phyloP scores from a whole-genome alignment of 2,888 invertebrate genomes.

The Agrilus biguttatus region DNA sequence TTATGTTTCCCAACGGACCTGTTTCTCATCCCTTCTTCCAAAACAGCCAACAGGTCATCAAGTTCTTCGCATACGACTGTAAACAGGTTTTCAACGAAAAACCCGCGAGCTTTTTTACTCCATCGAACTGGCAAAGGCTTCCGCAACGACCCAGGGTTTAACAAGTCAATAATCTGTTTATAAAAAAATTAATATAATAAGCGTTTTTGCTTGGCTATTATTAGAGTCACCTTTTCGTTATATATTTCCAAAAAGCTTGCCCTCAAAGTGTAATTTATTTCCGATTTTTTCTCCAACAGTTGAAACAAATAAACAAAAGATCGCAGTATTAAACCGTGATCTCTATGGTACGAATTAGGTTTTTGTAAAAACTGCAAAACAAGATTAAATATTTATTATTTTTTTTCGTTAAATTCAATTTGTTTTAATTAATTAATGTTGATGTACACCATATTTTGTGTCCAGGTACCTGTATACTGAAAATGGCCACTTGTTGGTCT shows the following conservation, averaged over 20 bases:
- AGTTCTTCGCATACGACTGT: constrained; percentile 87
- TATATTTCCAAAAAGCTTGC: constrained; percentile 94
- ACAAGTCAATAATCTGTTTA: constrained; percentile 74
- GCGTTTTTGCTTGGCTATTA: background rate
- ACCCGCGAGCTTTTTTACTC: constrained; percentile 85
- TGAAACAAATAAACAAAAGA: constrained; percentile 83
- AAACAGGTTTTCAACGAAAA: constrained; percentile 93
- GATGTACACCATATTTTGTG: no score
- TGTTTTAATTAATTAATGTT: no score
- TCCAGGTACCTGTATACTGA: no score
- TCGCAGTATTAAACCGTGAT: constrained; percentile 79
- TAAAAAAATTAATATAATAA: background rate
- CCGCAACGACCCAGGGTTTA: constrained; percentile 72
- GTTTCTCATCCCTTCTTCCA: constrained; percentile 91
- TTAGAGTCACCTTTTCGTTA: constrained; percentile 73
- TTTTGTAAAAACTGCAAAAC: constrained; percentile 25
- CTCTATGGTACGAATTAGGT: constrained; percentile 39
- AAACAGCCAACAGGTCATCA: constrained; percentile 81
- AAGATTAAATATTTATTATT: background rate
- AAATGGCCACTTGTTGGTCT: no score
- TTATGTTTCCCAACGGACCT: constrained; percentile 80
- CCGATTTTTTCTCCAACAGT: constrained; percentile 60
- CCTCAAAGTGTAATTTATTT: constrained; percentile 69
- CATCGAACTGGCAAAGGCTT: constrained; percentile 82
- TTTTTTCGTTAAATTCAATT: background rate